Percentiles rank a stretch among this genome's conserved stretches.
phyloP scores from a whole-genome alignment of 2,113 vertebrate genomes.

The Hemibagrus wyckioides region DNA sequence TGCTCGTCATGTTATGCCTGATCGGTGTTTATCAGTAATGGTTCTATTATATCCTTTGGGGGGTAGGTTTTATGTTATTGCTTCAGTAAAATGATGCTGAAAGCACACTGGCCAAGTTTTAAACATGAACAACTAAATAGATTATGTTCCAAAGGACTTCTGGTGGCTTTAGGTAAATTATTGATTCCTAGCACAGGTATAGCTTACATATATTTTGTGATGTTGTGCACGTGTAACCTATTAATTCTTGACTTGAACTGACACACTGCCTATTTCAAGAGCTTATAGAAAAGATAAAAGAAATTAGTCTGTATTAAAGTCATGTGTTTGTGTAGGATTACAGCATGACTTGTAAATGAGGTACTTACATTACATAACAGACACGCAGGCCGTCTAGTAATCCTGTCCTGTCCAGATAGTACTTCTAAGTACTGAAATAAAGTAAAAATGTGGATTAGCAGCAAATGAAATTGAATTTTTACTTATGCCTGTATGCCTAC shows the following conservation, averaged over 20 bases:
- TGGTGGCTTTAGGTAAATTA: neutral
- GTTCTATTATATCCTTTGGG: too few species aligned
- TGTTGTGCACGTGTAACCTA: too few species aligned
- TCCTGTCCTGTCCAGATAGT: neutral
- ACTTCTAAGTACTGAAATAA: neutral
- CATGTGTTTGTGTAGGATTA: neutral
- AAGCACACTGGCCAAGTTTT: too few species aligned
- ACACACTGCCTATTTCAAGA: neutral
- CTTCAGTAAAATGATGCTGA: too few species aligned
- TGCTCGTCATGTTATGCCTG: too few species aligned
- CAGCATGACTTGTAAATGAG: neutral
- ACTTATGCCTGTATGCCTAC: neutral
- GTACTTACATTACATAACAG: neutral
- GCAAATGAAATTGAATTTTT: neutral
- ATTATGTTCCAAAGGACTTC: neutral
- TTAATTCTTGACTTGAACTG: neutral
- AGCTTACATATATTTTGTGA: neutral
- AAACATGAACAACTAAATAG: neutral
- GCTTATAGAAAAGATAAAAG: neutral
- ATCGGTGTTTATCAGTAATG: too few species aligned
- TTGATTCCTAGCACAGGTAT: neutral
- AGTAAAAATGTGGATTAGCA: neutral
- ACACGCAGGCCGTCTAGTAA: neutral
- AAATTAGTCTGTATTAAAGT: neutral
- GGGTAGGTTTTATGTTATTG: too few species aligned